These are phyloP conservation scores for Steatornis caripensis DNA, from an alignment of 2,113 vertebrate genomes.

Conservation along the genomic window DNA sequence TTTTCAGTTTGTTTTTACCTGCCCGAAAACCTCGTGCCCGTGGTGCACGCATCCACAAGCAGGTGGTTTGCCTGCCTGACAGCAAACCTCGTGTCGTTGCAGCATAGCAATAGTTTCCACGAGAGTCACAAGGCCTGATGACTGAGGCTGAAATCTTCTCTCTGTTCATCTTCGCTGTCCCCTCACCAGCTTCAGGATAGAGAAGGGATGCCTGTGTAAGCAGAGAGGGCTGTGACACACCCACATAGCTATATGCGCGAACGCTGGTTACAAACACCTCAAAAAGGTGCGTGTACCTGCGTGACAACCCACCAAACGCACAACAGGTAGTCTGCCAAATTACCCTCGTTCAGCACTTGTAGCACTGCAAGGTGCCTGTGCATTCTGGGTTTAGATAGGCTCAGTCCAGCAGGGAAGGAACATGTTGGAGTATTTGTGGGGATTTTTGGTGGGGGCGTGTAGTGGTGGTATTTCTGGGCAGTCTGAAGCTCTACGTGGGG, in stretches of 20 bases:
- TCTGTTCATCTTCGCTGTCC: not conserved
- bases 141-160: not conserved
- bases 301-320: fast-evolving
- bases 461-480: not conserved
- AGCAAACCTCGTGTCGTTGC: not conserved
- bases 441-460: fast-evolving
- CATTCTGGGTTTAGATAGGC: not conserved
- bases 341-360: not conserved
- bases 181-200: not conserved
- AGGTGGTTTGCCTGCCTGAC: not conserved
- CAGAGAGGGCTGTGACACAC: not conserved
- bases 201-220: fast-evolving
- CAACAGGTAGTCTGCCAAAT: not conserved
- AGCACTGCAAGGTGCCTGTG: fast-evolving
- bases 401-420: not conserved
- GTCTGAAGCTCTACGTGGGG: not conserved
- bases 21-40: not conserved
- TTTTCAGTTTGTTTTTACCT: not conserved
- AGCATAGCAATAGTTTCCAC: not conserved
- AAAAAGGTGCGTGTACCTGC: fast-evolving
- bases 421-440: not conserved
- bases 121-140: not conserved
- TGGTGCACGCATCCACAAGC: fast-evolving
- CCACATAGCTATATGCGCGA: fast-evolving
- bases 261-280: not conserved